A percentile compares a stretch with the other conserved stretches of the same genome.
Evolutionary conservation across 2,797 vertebrate genomes (phyloP).

Genomic region (Aphelocoma californica): DNA sequence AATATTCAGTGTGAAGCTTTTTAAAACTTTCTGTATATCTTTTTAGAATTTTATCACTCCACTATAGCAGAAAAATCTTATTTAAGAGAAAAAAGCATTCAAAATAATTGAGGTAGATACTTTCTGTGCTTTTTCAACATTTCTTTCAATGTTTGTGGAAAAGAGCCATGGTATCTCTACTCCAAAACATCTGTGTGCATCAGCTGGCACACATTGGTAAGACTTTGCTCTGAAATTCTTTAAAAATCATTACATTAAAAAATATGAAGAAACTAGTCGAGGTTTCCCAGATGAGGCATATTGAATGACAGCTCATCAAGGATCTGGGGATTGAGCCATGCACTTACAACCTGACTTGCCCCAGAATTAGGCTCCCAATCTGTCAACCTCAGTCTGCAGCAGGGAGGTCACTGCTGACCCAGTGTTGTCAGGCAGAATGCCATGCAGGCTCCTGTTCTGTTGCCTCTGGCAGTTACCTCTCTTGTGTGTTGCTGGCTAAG

Average conservation of each 20-base stretch:
- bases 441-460: fast-evolving
- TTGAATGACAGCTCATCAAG: background rate
- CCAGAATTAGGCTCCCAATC: background rate
- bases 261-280: background rate
- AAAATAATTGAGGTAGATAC: background rate
- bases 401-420: background rate
- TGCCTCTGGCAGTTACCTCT: background rate
- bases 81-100: background rate
- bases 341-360: background rate
- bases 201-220: background rate
- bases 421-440: background rate
- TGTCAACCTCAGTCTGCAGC: fast-evolving
- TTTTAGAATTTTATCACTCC: background rate
- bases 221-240: background rate
- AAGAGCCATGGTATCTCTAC: background rate
- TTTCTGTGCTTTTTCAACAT: background rate
- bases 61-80: background rate
- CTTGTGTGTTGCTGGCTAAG: background rate
- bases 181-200: background rate
- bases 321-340: background rate
- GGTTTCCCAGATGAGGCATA: background rate
- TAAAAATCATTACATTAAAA: constrained; percentile 5
- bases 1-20: background rate
- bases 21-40: background rate
- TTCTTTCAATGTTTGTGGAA: background rate